These are phyloP conservation scores for Eclectus roratus DNA, from an alignment of 2,113 vertebrate genomes.

Conservation along the genomic window DNA sequence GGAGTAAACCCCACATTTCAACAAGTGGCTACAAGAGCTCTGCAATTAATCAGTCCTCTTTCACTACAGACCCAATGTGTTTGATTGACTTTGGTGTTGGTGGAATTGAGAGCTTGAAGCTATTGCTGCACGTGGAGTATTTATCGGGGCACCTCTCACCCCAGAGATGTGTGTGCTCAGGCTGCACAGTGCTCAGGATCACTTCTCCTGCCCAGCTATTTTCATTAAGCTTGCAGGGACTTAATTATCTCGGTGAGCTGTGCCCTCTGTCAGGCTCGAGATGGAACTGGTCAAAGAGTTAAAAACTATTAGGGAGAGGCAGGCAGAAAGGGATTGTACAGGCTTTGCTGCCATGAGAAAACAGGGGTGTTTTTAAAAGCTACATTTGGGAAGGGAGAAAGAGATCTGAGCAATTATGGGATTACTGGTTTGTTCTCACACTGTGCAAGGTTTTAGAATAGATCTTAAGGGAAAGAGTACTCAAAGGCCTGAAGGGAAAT, in stretches of 20 bases:
- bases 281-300: conserved; percentile 4
- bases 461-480: not conserved
- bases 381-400: not conserved
- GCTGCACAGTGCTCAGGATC: not conserved
- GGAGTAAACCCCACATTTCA: not conserved
- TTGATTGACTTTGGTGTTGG: not conserved
- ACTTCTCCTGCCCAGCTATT: not conserved
- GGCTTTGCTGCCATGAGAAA: not conserved
- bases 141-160: not conserved
- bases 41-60: not conserved
- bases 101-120: not conserved
- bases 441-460: not conserved
- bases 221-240: conserved; percentile 19
- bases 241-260: not conserved
- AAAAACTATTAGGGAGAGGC: not conserved
- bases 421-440: not conserved
- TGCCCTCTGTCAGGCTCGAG: conserved; percentile 8
- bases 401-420: not conserved
- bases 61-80: not conserved
- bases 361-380: not conserved
- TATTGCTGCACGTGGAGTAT: not conserved
- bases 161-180: not conserved
- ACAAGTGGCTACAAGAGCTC: not conserved
- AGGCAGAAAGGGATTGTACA: not conserved
- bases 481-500: not conserved